A percentile compares a stretch with the other conserved stretches of the same genome.
These are phyloP conservation scores for Hestina assimilis DNA, from an alignment of 1,140 invertebrate species.

Conservation along the genomic window DNA sequence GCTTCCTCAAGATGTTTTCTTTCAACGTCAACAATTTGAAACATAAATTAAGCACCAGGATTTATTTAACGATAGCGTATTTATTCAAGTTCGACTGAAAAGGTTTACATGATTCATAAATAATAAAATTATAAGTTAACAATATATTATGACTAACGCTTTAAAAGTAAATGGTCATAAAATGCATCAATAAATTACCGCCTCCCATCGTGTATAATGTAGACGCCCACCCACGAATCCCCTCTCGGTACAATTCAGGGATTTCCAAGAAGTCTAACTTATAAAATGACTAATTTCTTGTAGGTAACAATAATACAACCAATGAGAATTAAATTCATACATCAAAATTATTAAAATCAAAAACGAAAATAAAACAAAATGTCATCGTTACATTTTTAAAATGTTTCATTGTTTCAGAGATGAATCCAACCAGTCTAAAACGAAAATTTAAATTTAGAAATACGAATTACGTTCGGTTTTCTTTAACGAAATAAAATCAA, in stretches of 20 bases:
- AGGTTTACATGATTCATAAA: no score
- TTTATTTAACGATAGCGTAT: no score
- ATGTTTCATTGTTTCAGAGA: neutral
- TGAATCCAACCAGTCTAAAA: constrained; percentile 3
- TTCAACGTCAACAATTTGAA: no score
- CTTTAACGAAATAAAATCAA: constrained; percentile 15
- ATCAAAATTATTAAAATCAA: neutral
- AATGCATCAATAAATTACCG: constrained; percentile 29
- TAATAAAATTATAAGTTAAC: no score
- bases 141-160: constrained; percentile 12
- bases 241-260: constrained; percentile 56
- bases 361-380: neutral
- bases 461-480: constrained; percentile 11
- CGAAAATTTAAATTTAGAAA: constrained; percentile 17
- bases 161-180: constrained; percentile 27
- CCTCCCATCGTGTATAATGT: constrained; percentile 52
- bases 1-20: no score
- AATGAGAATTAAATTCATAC: constrained; percentile 1
- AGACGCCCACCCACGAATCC: constrained; percentile 61
- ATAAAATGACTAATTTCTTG: constrained; percentile 46
- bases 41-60: no score
- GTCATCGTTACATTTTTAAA: neutral
- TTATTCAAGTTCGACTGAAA: no score
- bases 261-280: constrained; percentile 55
- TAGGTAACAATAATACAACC: constrained; percentile 26